These are phyloP conservation scores for Terrapene triunguis DNA, from an alignment of 2,113 vertebrate species.

Conservation along the genomic window DNA sequence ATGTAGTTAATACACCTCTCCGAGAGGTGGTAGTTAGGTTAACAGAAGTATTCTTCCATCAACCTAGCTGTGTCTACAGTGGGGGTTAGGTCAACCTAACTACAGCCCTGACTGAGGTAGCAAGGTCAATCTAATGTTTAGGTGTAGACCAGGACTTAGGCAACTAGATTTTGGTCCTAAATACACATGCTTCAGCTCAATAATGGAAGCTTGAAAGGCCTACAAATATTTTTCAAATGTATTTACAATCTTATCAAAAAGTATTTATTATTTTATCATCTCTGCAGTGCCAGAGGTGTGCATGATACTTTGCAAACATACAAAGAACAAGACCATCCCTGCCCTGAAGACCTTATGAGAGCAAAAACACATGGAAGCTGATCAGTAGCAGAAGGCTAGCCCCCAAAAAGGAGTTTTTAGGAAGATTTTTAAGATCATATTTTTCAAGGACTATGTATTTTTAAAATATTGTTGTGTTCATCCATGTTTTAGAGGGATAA, in stretches of 20 bases:
- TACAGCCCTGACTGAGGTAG: no score
- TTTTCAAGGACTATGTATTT: background rate
- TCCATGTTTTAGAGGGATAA: background rate
- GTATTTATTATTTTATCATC: background rate
- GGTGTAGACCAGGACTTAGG: background rate
- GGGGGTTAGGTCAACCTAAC: no score
- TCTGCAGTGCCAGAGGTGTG: background rate
- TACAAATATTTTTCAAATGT: background rate
- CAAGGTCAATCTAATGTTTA: no score
- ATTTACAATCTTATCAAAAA: background rate
- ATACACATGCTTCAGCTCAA: background rate
- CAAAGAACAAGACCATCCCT: background rate
- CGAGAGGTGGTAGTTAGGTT: no score
- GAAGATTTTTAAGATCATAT: background rate
- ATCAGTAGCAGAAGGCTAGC: background rate
- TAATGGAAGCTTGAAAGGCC: background rate
- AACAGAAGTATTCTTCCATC: no score
- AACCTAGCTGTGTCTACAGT: no score
- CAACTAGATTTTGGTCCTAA: background rate
- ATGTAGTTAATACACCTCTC: no score
- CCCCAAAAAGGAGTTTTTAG: background rate
- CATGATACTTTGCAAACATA: background rate
- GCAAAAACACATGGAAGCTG: accelerated
- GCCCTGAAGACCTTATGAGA: background rate
- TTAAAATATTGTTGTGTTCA: background rate